phyloP scores from a whole-genome alignment of 2,888 invertebrate genomes.

The Automeris io region DNA sequence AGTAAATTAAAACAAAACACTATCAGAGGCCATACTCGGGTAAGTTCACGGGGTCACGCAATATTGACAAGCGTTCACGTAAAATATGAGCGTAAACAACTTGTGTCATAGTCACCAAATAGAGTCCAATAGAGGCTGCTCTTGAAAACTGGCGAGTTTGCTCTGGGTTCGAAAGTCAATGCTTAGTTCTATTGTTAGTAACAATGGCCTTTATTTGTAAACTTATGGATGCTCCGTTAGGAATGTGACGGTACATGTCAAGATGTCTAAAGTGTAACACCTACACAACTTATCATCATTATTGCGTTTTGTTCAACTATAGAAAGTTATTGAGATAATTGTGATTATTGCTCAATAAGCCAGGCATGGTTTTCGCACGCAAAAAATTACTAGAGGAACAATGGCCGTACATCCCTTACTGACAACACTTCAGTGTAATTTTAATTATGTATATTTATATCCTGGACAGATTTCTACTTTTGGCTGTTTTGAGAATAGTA shows the following conservation, averaged over 20 bases:
- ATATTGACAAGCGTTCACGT: slow-evolving; percentile 13
- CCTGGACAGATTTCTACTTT: no score
- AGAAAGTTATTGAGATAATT: no score
- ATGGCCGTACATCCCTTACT: no score
- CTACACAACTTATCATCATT: background rate
- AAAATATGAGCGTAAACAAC: slow-evolving; percentile 62
- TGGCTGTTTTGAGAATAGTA: no score
- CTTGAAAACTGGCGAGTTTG: slow-evolving; percentile 29
- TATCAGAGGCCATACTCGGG: slow-evolving; percentile 30
- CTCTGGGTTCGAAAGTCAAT: slow-evolving; percentile 36
- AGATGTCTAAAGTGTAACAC: background rate
- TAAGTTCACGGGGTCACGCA: slow-evolving; percentile 13
- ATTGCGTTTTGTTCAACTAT: no score
- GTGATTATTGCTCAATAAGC: no score
- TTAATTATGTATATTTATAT: no score
- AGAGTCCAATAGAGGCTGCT: slow-evolving; percentile 16
- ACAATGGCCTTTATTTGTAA: slow-evolving; percentile 15
- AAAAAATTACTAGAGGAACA: no score
- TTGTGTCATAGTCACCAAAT: slow-evolving; percentile 33
- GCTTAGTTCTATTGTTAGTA: slow-evolving; percentile 17
- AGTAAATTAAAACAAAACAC: slow-evolving; percentile 7
- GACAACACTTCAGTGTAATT: no score
- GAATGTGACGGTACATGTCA: background rate
- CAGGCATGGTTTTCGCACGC: no score
- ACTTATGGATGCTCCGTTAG: slow-evolving; percentile 1